A percentile compares a stretch with the other conserved stretches of the same genome.
Conservation (phyloP, 2,113 vertebrate genomes). For the Egretta garzetta region DNA sequence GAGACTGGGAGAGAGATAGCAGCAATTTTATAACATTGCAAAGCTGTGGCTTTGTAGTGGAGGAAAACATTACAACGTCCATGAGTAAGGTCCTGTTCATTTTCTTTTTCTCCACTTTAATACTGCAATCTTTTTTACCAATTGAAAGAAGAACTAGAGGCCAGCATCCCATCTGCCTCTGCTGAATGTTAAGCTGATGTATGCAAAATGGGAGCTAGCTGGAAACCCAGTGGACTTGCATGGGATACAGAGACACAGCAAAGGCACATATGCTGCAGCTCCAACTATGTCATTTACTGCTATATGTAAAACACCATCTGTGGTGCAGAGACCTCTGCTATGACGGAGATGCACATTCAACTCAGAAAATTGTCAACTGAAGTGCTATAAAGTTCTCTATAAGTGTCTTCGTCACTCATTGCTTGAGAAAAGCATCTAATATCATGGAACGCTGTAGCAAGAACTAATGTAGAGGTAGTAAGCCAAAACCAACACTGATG, state of each 20-base stretch:
- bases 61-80: neutral
- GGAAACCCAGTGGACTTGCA: neutral
- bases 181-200: constrained; percentile 45
- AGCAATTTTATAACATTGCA: neutral
- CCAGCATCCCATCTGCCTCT: constrained; percentile 60
- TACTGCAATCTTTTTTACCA: neutral
- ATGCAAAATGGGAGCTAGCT: constrained; percentile 44
- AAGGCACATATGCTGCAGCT: constrained; percentile 61
- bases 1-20: neutral
- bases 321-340: constrained; percentile 33
- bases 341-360: neutral
- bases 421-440: neutral
- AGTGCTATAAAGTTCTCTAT: neutral
- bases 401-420: constrained; percentile 5
- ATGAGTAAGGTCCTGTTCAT: neutral
- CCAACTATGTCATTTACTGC: constrained; percentile 25
- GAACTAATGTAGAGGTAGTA: neutral
- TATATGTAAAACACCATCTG: constrained; percentile 69
- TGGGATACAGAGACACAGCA: constrained; percentile 19
- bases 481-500: neutral
- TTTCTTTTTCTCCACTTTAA: neutral
- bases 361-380: constrained; percentile 11
- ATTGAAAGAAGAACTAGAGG: constrained; percentile 6
- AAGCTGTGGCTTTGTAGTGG: neutral
- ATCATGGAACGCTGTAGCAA: neutral